These are phyloP conservation scores for Prunella fulvescens DNA, from an alignment of 2,113 vertebrate genomes.

Conservation along the genomic window DNA sequence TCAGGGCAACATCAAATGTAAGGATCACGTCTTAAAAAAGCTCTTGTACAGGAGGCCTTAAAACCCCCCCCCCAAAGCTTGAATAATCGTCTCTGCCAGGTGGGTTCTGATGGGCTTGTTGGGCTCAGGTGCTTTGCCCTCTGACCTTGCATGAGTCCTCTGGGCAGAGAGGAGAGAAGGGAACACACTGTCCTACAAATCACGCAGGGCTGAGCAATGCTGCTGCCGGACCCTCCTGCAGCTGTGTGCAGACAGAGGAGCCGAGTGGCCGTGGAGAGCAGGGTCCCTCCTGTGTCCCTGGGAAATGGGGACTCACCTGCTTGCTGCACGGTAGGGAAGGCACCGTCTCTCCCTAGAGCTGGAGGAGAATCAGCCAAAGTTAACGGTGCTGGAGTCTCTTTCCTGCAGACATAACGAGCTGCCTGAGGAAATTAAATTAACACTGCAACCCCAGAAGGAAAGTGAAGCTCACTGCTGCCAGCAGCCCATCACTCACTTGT, in stretches of 20 bases:
- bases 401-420: neutral
- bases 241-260: rapidly evolving
- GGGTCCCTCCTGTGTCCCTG: neutral
- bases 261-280: rapidly evolving
- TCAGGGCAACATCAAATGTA: neutral
- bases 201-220: neutral
- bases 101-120: neutral
- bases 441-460: neutral
- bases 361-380: neutral
- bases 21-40: neutral
- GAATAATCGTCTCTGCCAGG: neutral
- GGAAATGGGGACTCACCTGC: neutral
- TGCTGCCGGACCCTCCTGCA: neutral
- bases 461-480: neutral
- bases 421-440: neutral
- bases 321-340: neutral
- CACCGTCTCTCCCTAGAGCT: neutral
- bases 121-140: neutral
- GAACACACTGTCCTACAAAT: neutral
- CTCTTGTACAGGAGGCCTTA: neutral
- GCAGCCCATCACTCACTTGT: neutral
- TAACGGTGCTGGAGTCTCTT: neutral
- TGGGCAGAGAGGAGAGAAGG: neutral
- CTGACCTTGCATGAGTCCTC: neutral
- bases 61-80: neutral